A percentile compares a stretch with the other conserved stretches of the same genome.
These are phyloP conservation scores for Tarsius wallacei DNA, from an alignment of 2,797 vertebrate genomes.

Conservation along the genomic window DNA sequence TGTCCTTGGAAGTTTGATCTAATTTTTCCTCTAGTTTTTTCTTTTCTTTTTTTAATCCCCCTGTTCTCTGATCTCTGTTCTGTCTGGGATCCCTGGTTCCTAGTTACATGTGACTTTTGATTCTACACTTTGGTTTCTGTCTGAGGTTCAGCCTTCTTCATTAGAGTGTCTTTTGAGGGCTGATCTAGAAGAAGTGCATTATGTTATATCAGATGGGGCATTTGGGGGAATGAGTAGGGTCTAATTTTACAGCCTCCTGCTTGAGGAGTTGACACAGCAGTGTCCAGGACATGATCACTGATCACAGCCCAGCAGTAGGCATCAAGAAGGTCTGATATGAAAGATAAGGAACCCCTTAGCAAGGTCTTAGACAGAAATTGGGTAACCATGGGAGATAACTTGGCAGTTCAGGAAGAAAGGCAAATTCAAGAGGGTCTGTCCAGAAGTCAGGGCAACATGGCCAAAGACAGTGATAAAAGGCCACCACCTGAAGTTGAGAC, in stretches of 20 bases:
- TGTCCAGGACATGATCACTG: not conserved
- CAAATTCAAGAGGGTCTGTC: not conserved
- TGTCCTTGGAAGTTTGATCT: slow-evolving; percentile 7
- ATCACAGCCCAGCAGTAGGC: not conserved
- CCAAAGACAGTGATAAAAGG: not conserved
- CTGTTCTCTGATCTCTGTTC: slow-evolving; percentile 13
- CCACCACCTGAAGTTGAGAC: not conserved
- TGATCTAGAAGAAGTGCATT: slow-evolving; percentile 1
- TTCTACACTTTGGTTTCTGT: slow-evolving; percentile 40
- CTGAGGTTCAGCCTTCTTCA: slow-evolving; percentile 11
- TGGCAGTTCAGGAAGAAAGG: slow-evolving; percentile 22
- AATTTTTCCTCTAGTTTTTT: not conserved
- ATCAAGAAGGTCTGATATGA: slow-evolving; percentile 14
- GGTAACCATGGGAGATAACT: not conserved
- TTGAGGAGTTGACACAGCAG: not conserved
- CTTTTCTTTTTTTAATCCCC: not conserved
- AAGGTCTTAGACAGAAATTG: not conserved
- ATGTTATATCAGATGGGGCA: not conserved
- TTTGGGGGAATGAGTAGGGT: not conserved
- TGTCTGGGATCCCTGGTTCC: not conserved
- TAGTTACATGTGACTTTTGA: not conserved
- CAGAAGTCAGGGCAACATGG: not conserved
- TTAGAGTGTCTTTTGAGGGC: not conserved
- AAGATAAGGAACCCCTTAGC: not conserved
- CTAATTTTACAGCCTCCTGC: not conserved